A percentile compares a stretch with the other conserved stretches of the same genome.
Conservation (phyloP, 2,888 invertebrate species). For the Gortyna flavago region DNA sequence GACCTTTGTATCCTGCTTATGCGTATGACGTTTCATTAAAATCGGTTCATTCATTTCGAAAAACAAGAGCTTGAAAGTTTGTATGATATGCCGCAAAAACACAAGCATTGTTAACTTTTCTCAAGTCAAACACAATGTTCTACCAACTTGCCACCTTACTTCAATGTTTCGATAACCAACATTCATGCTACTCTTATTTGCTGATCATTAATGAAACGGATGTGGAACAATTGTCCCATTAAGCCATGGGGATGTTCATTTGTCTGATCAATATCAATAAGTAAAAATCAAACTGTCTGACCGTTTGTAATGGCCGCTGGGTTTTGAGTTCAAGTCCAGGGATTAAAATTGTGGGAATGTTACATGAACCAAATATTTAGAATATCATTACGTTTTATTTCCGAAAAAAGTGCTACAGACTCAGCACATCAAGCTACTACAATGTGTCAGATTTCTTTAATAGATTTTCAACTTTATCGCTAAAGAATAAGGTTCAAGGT, state of each 20-base stretch:
- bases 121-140: background rate
- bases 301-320: conserved; percentile 38
- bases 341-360: background rate
- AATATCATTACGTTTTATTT: background rate
- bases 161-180: background rate
- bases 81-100: too few species aligned
- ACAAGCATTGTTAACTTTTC: too few species aligned
- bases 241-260: conserved; percentile 72
- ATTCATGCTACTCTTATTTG: conserved; percentile 51
- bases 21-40: too few species aligned
- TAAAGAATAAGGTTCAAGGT: too few species aligned
- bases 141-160: background rate
- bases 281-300: conserved; percentile 68
- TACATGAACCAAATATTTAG: background rate
- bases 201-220: conserved; percentile 64
- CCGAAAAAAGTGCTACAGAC: background rate
- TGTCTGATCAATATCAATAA: conserved; percentile 74
- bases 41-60: too few species aligned
- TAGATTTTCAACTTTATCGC: too few species aligned
- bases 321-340: conserved; percentile 3
- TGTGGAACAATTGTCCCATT: conserved; percentile 68
- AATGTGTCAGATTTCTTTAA: too few species aligned
- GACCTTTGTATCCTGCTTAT: too few species aligned
- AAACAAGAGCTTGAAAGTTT: too few species aligned
- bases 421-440: too few species aligned